Conservation (phyloP, 2,888 invertebrate genomes). For the Drosophila borealis region DNA sequence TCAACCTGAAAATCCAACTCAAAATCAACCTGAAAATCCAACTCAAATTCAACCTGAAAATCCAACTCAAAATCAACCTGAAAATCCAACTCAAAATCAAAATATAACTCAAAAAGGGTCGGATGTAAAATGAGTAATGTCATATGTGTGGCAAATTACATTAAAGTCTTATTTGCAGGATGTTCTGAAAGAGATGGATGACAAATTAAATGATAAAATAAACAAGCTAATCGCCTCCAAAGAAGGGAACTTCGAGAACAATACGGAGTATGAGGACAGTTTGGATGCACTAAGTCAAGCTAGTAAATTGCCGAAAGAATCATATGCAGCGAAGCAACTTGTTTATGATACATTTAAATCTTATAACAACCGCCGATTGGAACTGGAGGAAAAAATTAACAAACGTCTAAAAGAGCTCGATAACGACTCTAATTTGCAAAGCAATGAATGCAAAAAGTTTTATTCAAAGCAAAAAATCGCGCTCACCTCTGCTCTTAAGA, state of each 20-base stretch:
- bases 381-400: conserved; percentile 3
- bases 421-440: too few relatives aligned
- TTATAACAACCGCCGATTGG: conserved; percentile 12
- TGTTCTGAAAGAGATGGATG: fast-evolving
- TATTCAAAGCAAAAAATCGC: neutral
- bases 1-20: too few relatives aligned
- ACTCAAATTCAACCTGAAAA: too few relatives aligned
- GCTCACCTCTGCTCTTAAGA: neutral
- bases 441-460: conserved; percentile 1
- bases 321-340: neutral
- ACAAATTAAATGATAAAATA: neutral
- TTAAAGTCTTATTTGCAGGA: neutral
- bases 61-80: too few relatives aligned
- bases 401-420: neutral
- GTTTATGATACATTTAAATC: neutral
- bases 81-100: too few relatives aligned
- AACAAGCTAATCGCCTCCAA: neutral
- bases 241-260: neutral
- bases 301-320: fast-evolving
- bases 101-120: too few relatives aligned
- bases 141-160: neutral
- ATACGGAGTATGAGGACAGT: conserved; percentile 1
- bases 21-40: too few relatives aligned
- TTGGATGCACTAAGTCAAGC: neutral
- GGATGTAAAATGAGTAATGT: too few relatives aligned